These are phyloP conservation scores for Diogma glabrata DNA, from an alignment of 2,888 invertebrate genomes.

Conservation along the genomic window DNA sequence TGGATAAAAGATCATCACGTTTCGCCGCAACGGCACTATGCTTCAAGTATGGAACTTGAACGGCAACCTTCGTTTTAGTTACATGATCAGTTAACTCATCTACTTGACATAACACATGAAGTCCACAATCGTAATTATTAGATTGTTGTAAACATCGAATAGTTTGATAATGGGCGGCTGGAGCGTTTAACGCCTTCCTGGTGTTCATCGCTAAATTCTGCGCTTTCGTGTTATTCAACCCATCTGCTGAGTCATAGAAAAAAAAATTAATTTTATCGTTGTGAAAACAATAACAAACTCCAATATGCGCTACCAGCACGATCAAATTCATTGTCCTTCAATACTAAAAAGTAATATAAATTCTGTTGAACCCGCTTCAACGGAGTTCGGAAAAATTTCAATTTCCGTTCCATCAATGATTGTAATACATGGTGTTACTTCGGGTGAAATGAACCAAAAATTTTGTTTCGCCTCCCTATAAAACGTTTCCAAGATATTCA, in stretches of 20 bases:
- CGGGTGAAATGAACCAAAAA: conserved; percentile 70
- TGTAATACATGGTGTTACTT: conserved; percentile 75
- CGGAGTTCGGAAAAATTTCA: conserved; percentile 56
- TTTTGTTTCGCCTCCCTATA: conserved; percentile 46
- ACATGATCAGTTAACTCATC: conserved; percentile 42
- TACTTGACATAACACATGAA: conserved; percentile 75
- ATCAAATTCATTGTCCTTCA: conserved; percentile 73
- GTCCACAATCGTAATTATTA: conserved; percentile 86
- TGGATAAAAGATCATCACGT: conserved; percentile 47
- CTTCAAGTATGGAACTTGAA: conserved; percentile 31
- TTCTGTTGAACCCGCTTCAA: conserved; percentile 49
- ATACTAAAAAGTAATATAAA: conserved; percentile 77
- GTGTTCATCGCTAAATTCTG: conserved; percentile 48
- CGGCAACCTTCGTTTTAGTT: conserved; percentile 31
- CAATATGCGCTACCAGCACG: conserved; percentile 81
- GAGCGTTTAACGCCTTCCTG: conserved; percentile 32
- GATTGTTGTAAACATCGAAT: conserved; percentile 61
- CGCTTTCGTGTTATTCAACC: conserved; percentile 55
- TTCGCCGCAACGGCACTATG: conserved; percentile 46
- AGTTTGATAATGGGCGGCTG: conserved; percentile 37
- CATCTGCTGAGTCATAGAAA: conserved; percentile 69
- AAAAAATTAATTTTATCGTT: conserved; percentile 59
- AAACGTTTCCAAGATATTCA: conserved; percentile 68
- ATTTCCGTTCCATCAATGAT: conserved; percentile 60
- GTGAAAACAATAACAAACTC: conserved; percentile 74